These are phyloP conservation scores for Zapornia atra DNA, from an alignment of 2,113 vertebrate species.

Conservation along the genomic window DNA sequence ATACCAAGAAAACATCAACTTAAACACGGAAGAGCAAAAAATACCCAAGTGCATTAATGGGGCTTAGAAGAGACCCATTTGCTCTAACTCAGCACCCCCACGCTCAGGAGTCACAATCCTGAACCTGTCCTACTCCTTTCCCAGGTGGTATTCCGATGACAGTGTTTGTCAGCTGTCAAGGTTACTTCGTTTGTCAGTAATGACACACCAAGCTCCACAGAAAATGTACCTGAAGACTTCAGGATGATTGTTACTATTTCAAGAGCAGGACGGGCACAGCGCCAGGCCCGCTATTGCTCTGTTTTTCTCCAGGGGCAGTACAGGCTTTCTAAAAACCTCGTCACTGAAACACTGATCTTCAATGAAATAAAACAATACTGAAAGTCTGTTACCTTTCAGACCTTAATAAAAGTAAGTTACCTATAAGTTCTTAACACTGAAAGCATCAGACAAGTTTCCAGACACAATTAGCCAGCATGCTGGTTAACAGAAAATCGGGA, in stretches of 20 bases:
- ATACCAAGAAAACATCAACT: neutral
- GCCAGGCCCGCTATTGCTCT: accelerated
- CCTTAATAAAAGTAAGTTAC: neutral
- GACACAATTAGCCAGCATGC: accelerated
- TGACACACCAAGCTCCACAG: neutral
- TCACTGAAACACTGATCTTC: neutral
- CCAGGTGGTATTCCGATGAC: accelerated
- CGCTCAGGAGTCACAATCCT: neutral
- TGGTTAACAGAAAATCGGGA: neutral
- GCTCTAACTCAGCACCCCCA: accelerated
- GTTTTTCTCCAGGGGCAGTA: neutral
- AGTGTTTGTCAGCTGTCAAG: neutral
- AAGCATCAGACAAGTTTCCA: neutral
- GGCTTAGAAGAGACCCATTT: neutral
- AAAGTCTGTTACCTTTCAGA: neutral
- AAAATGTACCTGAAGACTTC: accelerated
- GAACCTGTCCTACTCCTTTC: accelerated
- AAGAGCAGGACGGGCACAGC: neutral
- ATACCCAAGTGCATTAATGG: accelerated
- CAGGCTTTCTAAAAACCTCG: neutral
- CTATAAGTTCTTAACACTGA: neutral
- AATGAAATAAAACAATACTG: neutral
- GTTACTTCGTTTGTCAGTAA: neutral
- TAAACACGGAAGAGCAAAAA: neutral
- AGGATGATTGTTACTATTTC: neutral